A percentile compares a stretch with the other conserved stretches of the same genome.
Conservation (phyloP, 2,888 invertebrate genomes). For the Clitarchus hookeri region DNA sequence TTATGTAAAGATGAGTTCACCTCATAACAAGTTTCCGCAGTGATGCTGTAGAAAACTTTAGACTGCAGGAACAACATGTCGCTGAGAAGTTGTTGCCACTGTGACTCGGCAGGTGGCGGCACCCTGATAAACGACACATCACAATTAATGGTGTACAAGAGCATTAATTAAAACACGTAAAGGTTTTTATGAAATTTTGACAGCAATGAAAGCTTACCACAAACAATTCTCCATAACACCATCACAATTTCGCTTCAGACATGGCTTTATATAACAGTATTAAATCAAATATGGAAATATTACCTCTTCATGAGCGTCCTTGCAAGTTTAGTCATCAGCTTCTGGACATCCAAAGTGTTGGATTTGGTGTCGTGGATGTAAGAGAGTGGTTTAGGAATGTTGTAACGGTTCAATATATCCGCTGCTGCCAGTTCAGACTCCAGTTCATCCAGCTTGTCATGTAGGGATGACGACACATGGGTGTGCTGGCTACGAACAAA, state of each 20-base stretch:
- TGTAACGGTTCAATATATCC: slow-evolving; percentile 58
- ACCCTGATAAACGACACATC: slow-evolving; percentile 45
- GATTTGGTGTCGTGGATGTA: slow-evolving; percentile 54
- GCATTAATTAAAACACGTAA: background rate
- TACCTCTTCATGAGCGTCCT: slow-evolving; percentile 41
- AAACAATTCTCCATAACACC: too few relatives aligned
- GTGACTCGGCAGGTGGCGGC: slow-evolving; percentile 55
- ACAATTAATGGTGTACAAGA: background rate
- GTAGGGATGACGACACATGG: background rate
- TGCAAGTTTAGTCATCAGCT: slow-evolving; percentile 40
- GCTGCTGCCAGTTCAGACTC: slow-evolving; percentile 59
- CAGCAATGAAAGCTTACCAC: too few relatives aligned
- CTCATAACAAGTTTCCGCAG: slow-evolving; percentile 60
- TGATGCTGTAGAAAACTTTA: slow-evolving; percentile 62
- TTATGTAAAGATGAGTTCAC: background rate
- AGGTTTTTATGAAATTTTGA: background rate
- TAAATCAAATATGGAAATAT: background rate
- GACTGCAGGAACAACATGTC: slow-evolving; percentile 69
- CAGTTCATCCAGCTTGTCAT: slow-evolving; percentile 54
- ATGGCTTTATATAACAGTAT: too few relatives aligned
- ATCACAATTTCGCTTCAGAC: too few relatives aligned
- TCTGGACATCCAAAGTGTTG: slow-evolving; percentile 51
- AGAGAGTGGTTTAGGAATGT: slow-evolving; percentile 57
- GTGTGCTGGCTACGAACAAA: slow-evolving; percentile 38
- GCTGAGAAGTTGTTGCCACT: slow-evolving; percentile 69